Base-by-base conservation (phyloP, 2,797 vertebrate genomes). In the Gastrophryne carolinensis region DNA sequence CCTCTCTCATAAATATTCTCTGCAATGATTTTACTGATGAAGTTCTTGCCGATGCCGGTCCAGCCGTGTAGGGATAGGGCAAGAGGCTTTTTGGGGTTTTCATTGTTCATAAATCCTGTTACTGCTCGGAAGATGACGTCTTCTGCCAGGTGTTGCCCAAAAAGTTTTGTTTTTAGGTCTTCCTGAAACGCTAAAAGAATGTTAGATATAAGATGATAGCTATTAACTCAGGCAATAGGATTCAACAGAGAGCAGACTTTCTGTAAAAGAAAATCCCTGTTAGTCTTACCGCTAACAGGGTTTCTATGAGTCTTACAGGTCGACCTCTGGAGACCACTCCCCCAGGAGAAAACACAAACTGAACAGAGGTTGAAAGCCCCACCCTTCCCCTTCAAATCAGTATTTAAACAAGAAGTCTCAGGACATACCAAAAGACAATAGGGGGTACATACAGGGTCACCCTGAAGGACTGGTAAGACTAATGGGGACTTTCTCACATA, bases 41-140 rank as follows among this genome's bases (percentile, higher is more conserved):
- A 95, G 83, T 97, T 99, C 87, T 99, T 99, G 80, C 97, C 97
- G 0, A 96, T 98, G 47, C 97, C 97, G 0, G 95, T 94, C 94
- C 92, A 95, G 79, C 97, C 97, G 0, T 98, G 96, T 29, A 99
- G 85, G 0, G 96, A 98, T n/a, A 98, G 90, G 8, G 93, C 92
- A 81, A 99, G 88, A 0, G 97, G 93, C 78, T 98, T 98, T 87
- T 94, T 95, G 0, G 95, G 93, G 74, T 90, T 92, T 5, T 84
- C 64, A 67, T 93, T 94, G 82, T 60, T 94, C 87, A 89, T 89
- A 86, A 97, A 98, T 41, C 95, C 94, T 0, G 79, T 89, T 84
- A 98, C 87, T 0, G 95, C 93, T 83, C 93, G 96, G 72, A 93
- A 81, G 82, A 97, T 80, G 80, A 98, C 91, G 1, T 61, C 41